Evolutionary conservation across 2,113 vertebrate species (phyloP), one percentile per base, ranked within the genome.

Genomic region (Leucoraja erinaceus): DNA sequence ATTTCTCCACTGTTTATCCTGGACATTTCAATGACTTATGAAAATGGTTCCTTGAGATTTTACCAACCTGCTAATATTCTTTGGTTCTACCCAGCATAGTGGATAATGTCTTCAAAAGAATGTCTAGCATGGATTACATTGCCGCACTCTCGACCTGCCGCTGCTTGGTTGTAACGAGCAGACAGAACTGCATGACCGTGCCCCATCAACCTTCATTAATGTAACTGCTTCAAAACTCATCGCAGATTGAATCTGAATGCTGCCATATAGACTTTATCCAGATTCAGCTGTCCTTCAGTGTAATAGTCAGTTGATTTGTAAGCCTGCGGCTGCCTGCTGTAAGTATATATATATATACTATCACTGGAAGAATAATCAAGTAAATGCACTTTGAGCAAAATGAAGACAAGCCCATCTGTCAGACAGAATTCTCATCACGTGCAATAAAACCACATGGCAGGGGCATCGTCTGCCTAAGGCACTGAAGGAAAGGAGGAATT

Each of bases 401-500:
- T 61, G 81, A 84, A 56, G 10, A 54, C 25, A 84, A 59, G 25
- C 81, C 81, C 81, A 84, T 84, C 81, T 84, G 81, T 84, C 81
- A 56, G 16, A 2, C 47, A 54, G 81, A 84, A 59, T 4, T 5
- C 54, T 54, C 54, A 59, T 84, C 81, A 56, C 54, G 14, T 59
- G 56, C 3, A 56, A 56, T 84, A 28, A 47, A 84, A 28, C 81
- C 20, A 84, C 7, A 83, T 56, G 20, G 47, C 5, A 56, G 54
- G 79, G 25, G 20, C 47, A 47, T 81, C 78, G 1, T 54, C 9
- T 22, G 38, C 47, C 31, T 16, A 3, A 18, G 77, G 77, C 77
- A 3, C 77, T 38, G 77, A 78, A 16, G 31, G 18, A 33, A 78
- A 78, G 38, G 33, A 20, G 5, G 77, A 47, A 38, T 47, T 47